phyloP scores from a whole-genome alignment of 2,888 invertebrate genomes.

The Microchrysa polita region DNA sequence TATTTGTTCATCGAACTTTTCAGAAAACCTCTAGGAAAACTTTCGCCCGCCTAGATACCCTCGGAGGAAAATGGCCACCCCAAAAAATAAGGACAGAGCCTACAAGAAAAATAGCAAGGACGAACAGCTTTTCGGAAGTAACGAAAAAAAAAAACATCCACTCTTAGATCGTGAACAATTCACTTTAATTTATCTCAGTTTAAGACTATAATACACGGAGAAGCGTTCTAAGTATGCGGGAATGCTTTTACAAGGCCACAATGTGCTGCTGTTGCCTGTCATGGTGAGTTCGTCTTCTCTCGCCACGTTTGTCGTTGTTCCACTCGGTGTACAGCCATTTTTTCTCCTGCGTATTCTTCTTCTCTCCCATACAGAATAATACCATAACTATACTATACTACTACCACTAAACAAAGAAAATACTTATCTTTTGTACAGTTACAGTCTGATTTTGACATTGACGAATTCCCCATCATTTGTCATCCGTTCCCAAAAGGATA shows the following conservation, averaged over 20 bases:
- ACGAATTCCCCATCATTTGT: conserved; percentile 65
- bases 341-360: conserved; percentile 14
- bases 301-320: conserved; percentile 2
- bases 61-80: too few species aligned
- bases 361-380: neutral
- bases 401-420: conserved; percentile 46
- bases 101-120: conserved; percentile 37
- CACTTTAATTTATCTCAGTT: conserved; percentile 44
- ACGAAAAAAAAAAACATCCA: conserved; percentile 27
- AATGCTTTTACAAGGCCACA: conserved; percentile 35
- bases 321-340: conserved; percentile 32
- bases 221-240: conserved; percentile 38
- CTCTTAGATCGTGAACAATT: conserved; percentile 44
- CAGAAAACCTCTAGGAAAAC: conserved; percentile 13
- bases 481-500: conserved; percentile 62
- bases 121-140: conserved; percentile 13
- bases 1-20: conserved; percentile 5
- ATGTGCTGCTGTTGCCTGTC: neutral
- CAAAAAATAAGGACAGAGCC: conserved; percentile 20
- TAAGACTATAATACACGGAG: conserved; percentile 43
- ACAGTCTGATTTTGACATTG: conserved; percentile 67
- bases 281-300: conserved; percentile 7
- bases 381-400: neutral
- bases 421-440: conserved; percentile 59
- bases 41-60: neutral